Evolutionary conservation across 2,888 invertebrate species (phyloP), one percentile per base, ranked within the genome.

Genomic region (Drosophila cognata): DNA sequence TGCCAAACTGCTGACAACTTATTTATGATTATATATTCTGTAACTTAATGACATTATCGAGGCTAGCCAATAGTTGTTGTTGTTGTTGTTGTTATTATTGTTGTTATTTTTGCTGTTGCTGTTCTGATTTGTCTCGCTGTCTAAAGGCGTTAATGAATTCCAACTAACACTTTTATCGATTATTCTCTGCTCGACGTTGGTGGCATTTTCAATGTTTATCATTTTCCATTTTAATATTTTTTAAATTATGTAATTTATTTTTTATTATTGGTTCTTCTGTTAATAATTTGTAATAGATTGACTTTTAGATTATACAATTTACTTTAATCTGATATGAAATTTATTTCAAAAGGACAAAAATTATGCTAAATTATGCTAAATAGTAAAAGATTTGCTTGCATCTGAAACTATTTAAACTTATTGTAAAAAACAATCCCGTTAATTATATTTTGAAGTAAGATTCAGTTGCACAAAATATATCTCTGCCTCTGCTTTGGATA

Each of bases 1-100:
- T 85, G 87, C 80, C 82, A 83, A 91, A 88, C 81, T 87, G 92
- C 86, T 92, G 92, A 92, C 91, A 92, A 91, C 81, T 85, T 88
- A 84, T 89, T 88, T 77, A 83, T 70, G 88, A 89, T 68, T 68
- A 51, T 84, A 88, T 69, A 36, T 38, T 56, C 2, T 4, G 25
- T 8, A 66, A 77, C 66, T 66, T 67, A 59, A 59, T 70, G 74
- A 65, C 71, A 78, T 81, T 77, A 64, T 81, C 53, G 75, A 5
- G 21, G 35, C 53, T 61, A 74, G 79, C 62, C 71, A 46, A 8
- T 59, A 51, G 28, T 35, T 56, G 33, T 46, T 1, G 13, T 43
- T 21, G 10, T 43, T 64, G 38, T 51, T 8, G 21, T 43, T 52
- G 38, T 31, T 58, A 21, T 29, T 35, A 29, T 29, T 31, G n/a